A percentile compares a stretch with the other conserved stretches of the same genome.
Conservation (phyloP, 2,888 invertebrate species). For the Agrochola lychnidis region DNA sequence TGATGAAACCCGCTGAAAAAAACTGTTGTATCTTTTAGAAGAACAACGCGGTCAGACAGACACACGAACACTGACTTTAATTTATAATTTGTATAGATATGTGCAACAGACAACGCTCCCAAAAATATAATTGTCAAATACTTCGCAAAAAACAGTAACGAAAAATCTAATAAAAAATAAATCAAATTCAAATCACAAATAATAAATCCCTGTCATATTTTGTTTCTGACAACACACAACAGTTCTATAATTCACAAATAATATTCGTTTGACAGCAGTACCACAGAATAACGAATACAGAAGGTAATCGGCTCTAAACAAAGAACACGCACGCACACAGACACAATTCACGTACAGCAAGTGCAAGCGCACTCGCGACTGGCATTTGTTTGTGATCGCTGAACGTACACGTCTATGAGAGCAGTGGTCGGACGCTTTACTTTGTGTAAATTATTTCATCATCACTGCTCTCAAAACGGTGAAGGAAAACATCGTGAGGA, state of each 20-base stretch:
- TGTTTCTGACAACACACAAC: background rate
- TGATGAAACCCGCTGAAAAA: too few relatives aligned
- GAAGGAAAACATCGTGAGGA: too few relatives aligned
- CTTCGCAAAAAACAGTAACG: background rate
- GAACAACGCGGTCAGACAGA: too few relatives aligned
- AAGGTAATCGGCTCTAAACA: background rate
- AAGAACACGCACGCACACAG: background rate
- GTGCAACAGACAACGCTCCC: too few relatives aligned
- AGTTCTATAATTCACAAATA: background rate
- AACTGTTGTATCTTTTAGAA: too few relatives aligned
- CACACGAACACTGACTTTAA: too few relatives aligned
- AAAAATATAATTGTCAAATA: background rate
- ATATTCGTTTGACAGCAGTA: background rate
- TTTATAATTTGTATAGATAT: background rate
- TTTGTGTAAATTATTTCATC: too few relatives aligned
- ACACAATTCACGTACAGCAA: background rate
- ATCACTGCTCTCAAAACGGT: too few relatives aligned
- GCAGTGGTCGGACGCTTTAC: too few relatives aligned
- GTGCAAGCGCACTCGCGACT: background rate
- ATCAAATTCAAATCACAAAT: background rate
- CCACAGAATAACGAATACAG: background rate
- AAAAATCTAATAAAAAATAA: background rate
- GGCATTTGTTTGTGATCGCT: background rate
- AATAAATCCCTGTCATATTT: conserved; percentile 19
- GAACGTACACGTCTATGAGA: background rate